Base-by-base conservation (phyloP, 1,140 invertebrate species). In the Aphelenchoides besseyi region DNA sequence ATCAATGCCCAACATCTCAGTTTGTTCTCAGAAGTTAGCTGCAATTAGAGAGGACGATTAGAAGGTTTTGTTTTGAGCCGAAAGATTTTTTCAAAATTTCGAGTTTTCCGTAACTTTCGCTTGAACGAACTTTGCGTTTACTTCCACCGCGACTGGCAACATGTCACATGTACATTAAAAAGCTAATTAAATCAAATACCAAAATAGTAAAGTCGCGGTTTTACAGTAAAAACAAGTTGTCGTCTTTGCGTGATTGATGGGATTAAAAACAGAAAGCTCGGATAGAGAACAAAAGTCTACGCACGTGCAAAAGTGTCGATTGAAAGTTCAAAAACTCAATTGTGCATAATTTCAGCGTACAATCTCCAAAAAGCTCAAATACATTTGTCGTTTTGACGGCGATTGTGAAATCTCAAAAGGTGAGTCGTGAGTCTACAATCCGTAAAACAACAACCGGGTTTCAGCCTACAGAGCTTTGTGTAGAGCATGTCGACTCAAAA, bases 401-500 rank as follows among this genome's bases (percentile, higher is more conserved):
- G 71, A 73, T 35, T 73, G 71, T 37, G 74, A 73, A 12, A 76
- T 73, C 37, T 12, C 29, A 28, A 74, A 74, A 73, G 70, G 68
- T 70, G 33, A 71, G 30, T 2, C 0, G 2, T n/a, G 59, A 61
- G 59, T n/a, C 2, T 1, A n/a, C 2, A 30, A 8, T 59, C 57
- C 8, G 8, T 8, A 9, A 59, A 9, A 9, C 23, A 18, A 61
- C 2, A 1, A 18, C 70, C 72, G 12, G 1, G 0, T 72, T 72
- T 23, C 61, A 72, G 74, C 33, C 35, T 64, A 59, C 57, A 59
- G 71, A 26, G 68, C 71, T n/a, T 32, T 73, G 5, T 73, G 71
- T 32, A 74, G 71, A 18, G 71, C 71, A 23, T 73, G 71, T 54
- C 71, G 71, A 9, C 37, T 73, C 3, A 52, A 23, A 3, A 73